Base-by-base conservation (phyloP, 1,140 invertebrate genomes). In the Antheraea pernyi region DNA sequence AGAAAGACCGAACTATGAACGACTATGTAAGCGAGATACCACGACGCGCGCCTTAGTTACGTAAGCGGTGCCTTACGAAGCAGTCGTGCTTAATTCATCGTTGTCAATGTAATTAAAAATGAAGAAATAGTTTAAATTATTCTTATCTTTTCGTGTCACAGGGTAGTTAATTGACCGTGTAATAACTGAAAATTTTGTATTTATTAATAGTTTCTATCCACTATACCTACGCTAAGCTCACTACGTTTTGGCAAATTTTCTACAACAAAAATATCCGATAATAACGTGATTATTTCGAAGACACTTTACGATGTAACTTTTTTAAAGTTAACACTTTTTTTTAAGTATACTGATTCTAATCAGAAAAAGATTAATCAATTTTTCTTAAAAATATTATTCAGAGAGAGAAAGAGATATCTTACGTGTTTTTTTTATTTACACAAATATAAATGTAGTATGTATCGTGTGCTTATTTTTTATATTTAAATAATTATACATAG, bases 181-280 rank as follows among this genome's bases (percentile, higher is more conserved):
- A 71, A 72, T 67, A 10, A 42, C 11, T 7, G 61, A 68, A 73
- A 76, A 78, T 72, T 72, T 72, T 80, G 77, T 66, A 46, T 71
- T 71, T 78, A 74, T 68, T 80, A 76, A 77, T 78, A 77, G 70
- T 78, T 74, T 78, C 72, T 76, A 78, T 74, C 74, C 66, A 75
- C 68, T 78, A 75, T 66, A 75, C 39, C 72, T 75, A 75, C 60
- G 22, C 22, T 30, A 30, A 4, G 62, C 71, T 75, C 19, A 67
- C 75, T 80, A 80, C 70, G 71, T 70, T 79, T 76, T 79, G 78
- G 78, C 78, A 79, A 73, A 72, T 77, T 74, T 74, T 69, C 61
- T 70, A 69, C 68, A 74, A 48, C 70, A 70, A 61, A 62, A 67
- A 30, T 6, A 16, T 42, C 16, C 3, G 18, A 42, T 13, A 18